Percentiles rank a stretch among this genome's conserved stretches.
phyloP scores from a whole-genome alignment of 2,113 vertebrate genomes.

The Chunga burmeisteri region DNA sequence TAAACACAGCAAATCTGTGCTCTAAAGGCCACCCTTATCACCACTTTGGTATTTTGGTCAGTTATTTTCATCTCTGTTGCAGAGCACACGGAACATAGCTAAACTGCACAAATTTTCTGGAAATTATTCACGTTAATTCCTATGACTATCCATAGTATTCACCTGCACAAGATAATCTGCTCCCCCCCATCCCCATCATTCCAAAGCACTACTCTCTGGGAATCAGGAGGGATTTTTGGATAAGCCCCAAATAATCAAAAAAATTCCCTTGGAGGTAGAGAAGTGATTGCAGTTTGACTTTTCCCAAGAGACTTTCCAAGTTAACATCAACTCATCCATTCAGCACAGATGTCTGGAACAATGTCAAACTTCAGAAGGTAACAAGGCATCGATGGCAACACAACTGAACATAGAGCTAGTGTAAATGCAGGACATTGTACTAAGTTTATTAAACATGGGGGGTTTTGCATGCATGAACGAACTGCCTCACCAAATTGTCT shows the following conservation, averaged over 20 bases:
- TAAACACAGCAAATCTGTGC: not conserved
- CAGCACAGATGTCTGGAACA: not conserved
- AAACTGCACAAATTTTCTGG: not conserved
- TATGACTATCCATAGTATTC: not conserved
- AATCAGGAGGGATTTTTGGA: not conserved
- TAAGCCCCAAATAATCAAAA: not conserved
- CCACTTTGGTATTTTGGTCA: not conserved
- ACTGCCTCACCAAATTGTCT: not conserved
- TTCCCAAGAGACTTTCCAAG: not conserved
- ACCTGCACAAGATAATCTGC: not conserved
- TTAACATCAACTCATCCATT: not conserved
- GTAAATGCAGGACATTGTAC: not conserved
- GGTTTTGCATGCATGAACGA: not conserved
- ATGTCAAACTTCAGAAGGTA: not conserved
- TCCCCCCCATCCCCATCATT: not conserved
- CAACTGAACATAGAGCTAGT: not conserved
- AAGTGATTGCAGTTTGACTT: not conserved
- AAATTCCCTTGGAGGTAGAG: not conserved
- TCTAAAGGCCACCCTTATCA: not conserved
- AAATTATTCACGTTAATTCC: not conserved
- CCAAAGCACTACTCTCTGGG: not conserved
- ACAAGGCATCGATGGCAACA: fast-evolving
- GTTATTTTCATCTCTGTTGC: constrained; percentile 1
- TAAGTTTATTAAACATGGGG: not conserved
- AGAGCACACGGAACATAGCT: not conserved